Conservation (phyloP, 2,888 invertebrate genomes). For the Chironomus tentans region DNA sequence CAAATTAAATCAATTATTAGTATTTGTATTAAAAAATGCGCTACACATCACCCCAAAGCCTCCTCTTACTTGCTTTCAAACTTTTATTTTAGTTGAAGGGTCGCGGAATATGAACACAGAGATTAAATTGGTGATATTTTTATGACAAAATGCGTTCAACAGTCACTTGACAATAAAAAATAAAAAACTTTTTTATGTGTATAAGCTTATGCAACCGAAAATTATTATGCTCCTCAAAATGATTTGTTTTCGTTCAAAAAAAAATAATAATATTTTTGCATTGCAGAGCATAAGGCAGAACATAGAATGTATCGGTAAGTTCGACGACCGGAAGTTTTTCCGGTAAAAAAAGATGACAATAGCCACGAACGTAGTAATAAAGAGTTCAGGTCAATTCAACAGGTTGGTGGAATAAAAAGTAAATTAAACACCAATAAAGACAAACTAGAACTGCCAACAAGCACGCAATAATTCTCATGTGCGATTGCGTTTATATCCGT, state of each 20-base stretch:
- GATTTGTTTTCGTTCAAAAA: background rate
- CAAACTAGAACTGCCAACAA: background rate
- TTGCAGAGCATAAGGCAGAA: background rate
- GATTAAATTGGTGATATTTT: background rate
- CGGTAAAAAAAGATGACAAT: background rate
- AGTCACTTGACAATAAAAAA: background rate
- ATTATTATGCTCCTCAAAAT: background rate
- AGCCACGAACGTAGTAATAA: background rate
- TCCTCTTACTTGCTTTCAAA: background rate
- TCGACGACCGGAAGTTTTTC: conserved; percentile 4
- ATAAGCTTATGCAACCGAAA: background rate
- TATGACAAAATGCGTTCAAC: too few species aligned
- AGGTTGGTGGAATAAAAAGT: conserved; percentile 7
- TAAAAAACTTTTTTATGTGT: background rate
- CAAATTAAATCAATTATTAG: too few species aligned
- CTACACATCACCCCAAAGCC: too few species aligned
- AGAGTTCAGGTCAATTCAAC: conserved; percentile 16
- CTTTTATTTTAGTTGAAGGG: background rate
- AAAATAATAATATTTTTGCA: background rate
- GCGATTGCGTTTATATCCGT: conserved; percentile 23
- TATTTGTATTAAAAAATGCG: too few species aligned
- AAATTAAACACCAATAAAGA: background rate
- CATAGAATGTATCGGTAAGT: background rate
- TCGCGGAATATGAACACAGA: background rate
- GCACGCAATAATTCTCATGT: conserved; percentile 24